These are phyloP conservation scores for Junonia oenone DNA, from an alignment of 2,888 invertebrate species.

Conservation along the genomic window DNA sequence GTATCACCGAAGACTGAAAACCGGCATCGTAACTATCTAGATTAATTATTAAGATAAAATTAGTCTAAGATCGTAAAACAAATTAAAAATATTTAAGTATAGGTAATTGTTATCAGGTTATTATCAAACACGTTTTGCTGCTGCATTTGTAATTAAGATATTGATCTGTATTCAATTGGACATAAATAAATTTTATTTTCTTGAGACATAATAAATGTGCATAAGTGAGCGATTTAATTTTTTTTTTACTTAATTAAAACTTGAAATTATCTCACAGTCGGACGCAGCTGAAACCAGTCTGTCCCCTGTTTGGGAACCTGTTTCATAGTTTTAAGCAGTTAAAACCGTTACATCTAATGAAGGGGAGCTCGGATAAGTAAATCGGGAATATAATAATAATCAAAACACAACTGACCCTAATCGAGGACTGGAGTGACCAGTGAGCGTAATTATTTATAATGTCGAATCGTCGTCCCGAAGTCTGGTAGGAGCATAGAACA, in stretches of 20 bases:
- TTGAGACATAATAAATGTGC: not conserved
- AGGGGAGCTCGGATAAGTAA: conserved; percentile 71
- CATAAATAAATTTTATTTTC: not conserved
- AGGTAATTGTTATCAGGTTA: not conserved
- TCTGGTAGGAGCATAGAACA: conserved; percentile 71
- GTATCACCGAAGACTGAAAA: not conserved
- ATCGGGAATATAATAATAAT: conserved; percentile 66
- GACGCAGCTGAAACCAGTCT: conserved; percentile 62
- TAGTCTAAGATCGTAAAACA: not conserved
- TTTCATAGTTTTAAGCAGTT: conserved; percentile 77
- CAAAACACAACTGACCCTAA: conserved; percentile 71
- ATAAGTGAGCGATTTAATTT: conserved; percentile 16
- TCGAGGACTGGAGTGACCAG: conserved; percentile 61
- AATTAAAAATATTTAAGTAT: not conserved
- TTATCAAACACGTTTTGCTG: not conserved
- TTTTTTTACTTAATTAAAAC: conserved; percentile 60
- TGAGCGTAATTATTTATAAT: conserved; percentile 73
- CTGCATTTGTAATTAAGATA: not conserved
- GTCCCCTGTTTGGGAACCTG: conserved; percentile 67
- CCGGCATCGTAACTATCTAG: no score
- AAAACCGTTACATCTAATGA: conserved; percentile 80
- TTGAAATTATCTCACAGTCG: conserved; percentile 67
- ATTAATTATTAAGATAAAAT: not conserved
- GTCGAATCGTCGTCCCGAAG: conserved; percentile 65
- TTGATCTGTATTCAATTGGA: not conserved